phyloP scores from a whole-genome alignment of 2,888 invertebrate genomes.

The Cynaeus angustus region DNA sequence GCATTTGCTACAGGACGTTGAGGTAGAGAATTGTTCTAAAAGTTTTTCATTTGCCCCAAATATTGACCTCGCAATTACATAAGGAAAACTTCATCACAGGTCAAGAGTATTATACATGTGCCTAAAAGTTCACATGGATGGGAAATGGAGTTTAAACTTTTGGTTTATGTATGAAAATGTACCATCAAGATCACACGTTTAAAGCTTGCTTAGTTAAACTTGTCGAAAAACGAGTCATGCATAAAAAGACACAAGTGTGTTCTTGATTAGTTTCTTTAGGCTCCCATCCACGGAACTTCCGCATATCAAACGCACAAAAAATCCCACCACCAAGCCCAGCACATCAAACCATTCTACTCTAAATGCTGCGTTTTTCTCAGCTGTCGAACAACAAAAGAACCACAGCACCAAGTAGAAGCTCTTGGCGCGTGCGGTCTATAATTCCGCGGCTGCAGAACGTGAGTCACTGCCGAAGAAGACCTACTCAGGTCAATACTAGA shows the following conservation, averaged over 20 bases:
- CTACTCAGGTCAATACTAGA: constrained; percentile 67
- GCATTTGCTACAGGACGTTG: not conserved
- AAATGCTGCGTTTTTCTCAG: constrained; percentile 84
- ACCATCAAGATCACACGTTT: too few relatives aligned
- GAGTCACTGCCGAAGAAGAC: constrained; percentile 61
- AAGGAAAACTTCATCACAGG: constrained; percentile 33
- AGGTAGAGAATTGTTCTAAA: not conserved
- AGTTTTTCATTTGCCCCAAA: not conserved
- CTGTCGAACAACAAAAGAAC: constrained; percentile 84
- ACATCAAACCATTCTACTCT: constrained; percentile 72
- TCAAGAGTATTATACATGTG: constrained; percentile 2
- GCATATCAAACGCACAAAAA: not conserved
- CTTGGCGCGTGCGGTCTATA: constrained; percentile 73
- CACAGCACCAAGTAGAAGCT: constrained; percentile 86
- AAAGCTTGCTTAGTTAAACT: too few relatives aligned
- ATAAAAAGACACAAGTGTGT: too few relatives aligned
- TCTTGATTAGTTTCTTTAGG: not conserved
- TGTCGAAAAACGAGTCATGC: too few relatives aligned
- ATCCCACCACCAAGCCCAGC: constrained; percentile 7
- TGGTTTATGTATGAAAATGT: too few relatives aligned
- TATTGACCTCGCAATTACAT: not conserved
- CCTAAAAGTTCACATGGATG: too few relatives aligned
- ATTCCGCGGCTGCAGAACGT: constrained; percentile 66
- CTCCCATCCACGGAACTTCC: constrained; percentile 1
- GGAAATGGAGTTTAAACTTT: too few relatives aligned